A percentile compares a stretch with the other conserved stretches of the same genome.
Evolutionary conservation across 1,140 invertebrate genomes (phyloP).

Genomic region (Saccostrea echinata): DNA sequence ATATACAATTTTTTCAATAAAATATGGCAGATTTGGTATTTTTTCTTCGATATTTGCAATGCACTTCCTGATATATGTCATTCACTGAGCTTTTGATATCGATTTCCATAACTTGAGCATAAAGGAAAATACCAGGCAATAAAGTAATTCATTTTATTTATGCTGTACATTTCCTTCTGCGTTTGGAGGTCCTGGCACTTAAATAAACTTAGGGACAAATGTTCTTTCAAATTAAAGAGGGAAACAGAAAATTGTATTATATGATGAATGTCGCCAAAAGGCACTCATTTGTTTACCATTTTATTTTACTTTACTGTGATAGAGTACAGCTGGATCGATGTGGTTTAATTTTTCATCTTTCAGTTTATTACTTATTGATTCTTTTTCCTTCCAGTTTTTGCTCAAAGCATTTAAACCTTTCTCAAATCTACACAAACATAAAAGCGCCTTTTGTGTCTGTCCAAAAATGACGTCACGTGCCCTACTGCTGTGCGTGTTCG

Average conservation of each 20-base stretch:
- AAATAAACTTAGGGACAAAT: no score
- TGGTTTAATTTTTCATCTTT: background rate
- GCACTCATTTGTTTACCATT: background rate
- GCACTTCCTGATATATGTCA: no score
- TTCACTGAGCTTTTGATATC: no score
- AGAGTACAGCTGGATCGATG: background rate
- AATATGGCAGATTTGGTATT: no score
- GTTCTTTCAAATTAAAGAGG: background rate
- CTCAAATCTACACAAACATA: background rate
- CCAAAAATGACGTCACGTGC: background rate
- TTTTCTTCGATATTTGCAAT: no score
- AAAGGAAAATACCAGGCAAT: no score
- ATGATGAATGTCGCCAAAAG: background rate
- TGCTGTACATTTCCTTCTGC: no score
- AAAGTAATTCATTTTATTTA: no score
- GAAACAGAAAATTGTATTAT: background rate
- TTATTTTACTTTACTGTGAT: background rate
- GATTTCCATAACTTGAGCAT: no score
- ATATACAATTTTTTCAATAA: no score
- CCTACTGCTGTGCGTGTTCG: background rate
- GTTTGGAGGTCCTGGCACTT: no score
- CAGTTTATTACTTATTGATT: background rate
- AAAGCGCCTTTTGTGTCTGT: slow-evolving; percentile 32
- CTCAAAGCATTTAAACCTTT: background rate
- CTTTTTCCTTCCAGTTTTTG: background rate